A percentile compares a stretch with the other conserved stretches of the same genome.
These are phyloP conservation scores for Abrostola triplasia DNA, from an alignment of 2,888 invertebrate genomes.

Conservation along the genomic window DNA sequence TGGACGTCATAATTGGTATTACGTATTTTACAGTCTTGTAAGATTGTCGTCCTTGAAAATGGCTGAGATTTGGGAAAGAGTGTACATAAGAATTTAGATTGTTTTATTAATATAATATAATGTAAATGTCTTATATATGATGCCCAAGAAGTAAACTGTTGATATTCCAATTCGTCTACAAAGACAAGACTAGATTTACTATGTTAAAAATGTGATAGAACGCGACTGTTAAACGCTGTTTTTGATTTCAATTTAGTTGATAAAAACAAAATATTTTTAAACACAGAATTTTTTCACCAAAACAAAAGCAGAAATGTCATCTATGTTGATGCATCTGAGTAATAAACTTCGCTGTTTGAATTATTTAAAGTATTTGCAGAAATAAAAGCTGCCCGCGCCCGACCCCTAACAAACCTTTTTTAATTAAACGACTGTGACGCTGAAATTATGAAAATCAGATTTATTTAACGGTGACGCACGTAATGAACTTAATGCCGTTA, in stretches of 20 bases:
- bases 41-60: too few species aligned
- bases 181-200: too few species aligned
- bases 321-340: not conserved
- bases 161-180: too few species aligned
- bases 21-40: not conserved
- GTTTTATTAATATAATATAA: not conserved
- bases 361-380: conserved; percentile 18
- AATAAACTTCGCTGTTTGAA: conserved; percentile 8
- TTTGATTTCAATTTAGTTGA: too few species aligned
- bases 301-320: not conserved
- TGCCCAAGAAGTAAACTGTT: too few species aligned
- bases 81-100: not conserved
- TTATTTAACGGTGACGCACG: conserved; percentile 7
- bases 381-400: conserved; percentile 20
- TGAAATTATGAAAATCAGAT: conserved; percentile 10
- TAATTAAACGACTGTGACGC: conserved; percentile 16
- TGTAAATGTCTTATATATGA: too few species aligned
- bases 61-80: not conserved
- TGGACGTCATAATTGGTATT: not conserved
- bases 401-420: conserved; percentile 25
- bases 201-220: too few species aligned
- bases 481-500: conserved; percentile 7
- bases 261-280: too few species aligned
- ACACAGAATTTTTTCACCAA: too few species aligned
- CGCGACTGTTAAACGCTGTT: too few species aligned